Evolutionary conservation across 1,140 invertebrate genomes (phyloP).

Genomic region (Polypedilum vanderplanki): DNA sequence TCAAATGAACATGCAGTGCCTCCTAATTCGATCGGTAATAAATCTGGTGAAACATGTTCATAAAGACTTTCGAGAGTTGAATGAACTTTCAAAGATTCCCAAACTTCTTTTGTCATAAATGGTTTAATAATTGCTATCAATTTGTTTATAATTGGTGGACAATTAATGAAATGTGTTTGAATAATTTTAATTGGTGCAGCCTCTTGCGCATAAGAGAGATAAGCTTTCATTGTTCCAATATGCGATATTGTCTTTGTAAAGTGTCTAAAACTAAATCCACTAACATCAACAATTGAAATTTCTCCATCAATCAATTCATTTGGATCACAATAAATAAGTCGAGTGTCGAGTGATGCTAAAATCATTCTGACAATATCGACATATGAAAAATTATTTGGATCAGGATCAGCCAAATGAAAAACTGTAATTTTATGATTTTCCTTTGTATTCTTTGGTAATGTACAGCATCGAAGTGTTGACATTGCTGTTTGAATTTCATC

Average conservation of each 20-base stretch:
- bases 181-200: conserved; percentile 55
- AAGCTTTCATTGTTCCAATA: conserved; percentile 54
- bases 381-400: background rate
- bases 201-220: conserved; percentile 63
- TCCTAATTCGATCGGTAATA: conserved; percentile 60
- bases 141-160: conserved; percentile 59
- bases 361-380: conserved; percentile 44
- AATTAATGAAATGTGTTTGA: conserved; percentile 60
- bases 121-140: conserved; percentile 60
- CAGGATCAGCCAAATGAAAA: background rate
- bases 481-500: conserved; percentile 1
- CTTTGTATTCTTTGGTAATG: background rate
- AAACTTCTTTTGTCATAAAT: conserved; percentile 60
- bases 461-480: background rate
- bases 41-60: conserved; percentile 51
- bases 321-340: conserved; percentile 49
- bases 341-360: conserved; percentile 59
- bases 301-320: conserved; percentile 52
- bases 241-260: conserved; percentile 50
- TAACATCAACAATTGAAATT: conserved; percentile 63
- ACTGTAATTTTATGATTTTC: conserved; percentile 15
- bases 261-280: conserved; percentile 55
- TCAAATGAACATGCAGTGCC: conserved; percentile 51
- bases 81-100: conserved; percentile 51
- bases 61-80: conserved; percentile 46